Percentiles rank a stretch among this genome's conserved stretches.
Evolutionary conservation across 1,140 invertebrate genomes (phyloP).

Genomic region (Caenorhabditis tropicalis): DNA sequence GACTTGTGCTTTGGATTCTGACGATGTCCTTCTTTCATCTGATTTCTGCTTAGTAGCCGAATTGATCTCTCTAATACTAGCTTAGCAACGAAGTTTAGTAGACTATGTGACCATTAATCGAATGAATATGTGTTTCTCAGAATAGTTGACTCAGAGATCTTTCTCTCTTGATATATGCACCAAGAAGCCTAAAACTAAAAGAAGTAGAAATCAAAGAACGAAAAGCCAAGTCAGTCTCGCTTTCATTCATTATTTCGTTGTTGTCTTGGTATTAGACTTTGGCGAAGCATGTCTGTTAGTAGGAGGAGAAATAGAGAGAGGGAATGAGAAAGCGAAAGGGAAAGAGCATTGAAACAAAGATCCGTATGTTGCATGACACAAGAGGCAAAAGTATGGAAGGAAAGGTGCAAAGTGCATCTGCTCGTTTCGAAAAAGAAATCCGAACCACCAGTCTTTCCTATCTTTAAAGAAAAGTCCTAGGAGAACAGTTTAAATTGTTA

Average conservation of each 20-base stretch:
- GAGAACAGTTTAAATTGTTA: neutral
- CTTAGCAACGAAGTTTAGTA: neutral
- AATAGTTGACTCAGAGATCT: neutral
- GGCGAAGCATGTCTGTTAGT: neutral
- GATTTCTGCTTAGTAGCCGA: neutral
- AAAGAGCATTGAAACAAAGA: slow-evolving; percentile 42
- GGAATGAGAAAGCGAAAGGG: too few relatives aligned
- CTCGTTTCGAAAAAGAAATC: neutral
- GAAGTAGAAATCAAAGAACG: slow-evolving; percentile 6
- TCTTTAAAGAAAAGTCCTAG: neutral
- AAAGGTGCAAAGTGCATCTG: slow-evolving; percentile 16
- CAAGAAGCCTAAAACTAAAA: neutral
- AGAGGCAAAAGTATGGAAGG: neutral
- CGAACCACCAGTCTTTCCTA: neutral
- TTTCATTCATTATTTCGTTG: neutral
- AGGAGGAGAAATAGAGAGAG: neutral
- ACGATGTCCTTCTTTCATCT: neutral
- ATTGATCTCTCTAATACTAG: neutral
- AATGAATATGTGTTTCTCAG: neutral
- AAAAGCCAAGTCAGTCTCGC: neutral
- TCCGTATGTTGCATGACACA: slow-evolving; percentile 40
- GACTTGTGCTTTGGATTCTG: neutral
- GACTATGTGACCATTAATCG: neutral
- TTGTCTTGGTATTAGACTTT: neutral
- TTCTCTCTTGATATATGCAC: neutral